Evolutionary conservation across 1,140 invertebrate genomes (phyloP).

Genomic region (Lethocerus indicus): DNA sequence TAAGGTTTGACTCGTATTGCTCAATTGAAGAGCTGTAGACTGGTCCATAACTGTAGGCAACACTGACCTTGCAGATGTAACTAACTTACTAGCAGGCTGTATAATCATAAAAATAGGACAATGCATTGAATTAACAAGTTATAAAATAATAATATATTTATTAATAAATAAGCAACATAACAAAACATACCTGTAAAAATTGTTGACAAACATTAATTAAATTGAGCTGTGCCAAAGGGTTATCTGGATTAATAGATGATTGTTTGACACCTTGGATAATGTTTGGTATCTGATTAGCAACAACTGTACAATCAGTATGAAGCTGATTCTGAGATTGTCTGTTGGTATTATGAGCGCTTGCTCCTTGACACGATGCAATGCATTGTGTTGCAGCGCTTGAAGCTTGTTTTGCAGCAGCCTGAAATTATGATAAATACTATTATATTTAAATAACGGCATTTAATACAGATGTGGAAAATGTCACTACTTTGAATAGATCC

Average conservation of each 20-base stretch:
- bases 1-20: constrained; percentile 54
- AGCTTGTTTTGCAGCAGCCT: constrained; percentile 70
- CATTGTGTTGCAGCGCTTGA: constrained; percentile 80
- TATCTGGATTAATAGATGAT: constrained; percentile 49
- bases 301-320: constrained; percentile 51
- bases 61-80: constrained; percentile 60
- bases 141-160: neutral
- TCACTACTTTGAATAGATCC: neutral
- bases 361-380: constrained; percentile 68
- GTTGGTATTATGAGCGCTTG: constrained; percentile 51
- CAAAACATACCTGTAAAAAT: constrained; percentile 40
- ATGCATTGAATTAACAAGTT: neutral
- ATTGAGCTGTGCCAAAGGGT: constrained; percentile 56
- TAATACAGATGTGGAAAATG: constrained; percentile 18
- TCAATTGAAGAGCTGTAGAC: constrained; percentile 50
- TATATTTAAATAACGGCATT: too few species aligned
- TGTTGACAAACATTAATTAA: constrained; percentile 76
- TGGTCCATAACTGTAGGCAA: constrained; percentile 75
- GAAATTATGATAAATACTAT: too few species aligned
- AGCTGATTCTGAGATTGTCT: constrained; percentile 50
- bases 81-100: constrained; percentile 42
- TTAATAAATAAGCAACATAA: neutral
- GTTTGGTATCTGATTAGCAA: constrained; percentile 64
- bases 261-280: constrained; percentile 68
- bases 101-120: constrained; percentile 1